Conservation (phyloP, 2,797 vertebrate genomes). For the Labeo calbasu region DNA sequence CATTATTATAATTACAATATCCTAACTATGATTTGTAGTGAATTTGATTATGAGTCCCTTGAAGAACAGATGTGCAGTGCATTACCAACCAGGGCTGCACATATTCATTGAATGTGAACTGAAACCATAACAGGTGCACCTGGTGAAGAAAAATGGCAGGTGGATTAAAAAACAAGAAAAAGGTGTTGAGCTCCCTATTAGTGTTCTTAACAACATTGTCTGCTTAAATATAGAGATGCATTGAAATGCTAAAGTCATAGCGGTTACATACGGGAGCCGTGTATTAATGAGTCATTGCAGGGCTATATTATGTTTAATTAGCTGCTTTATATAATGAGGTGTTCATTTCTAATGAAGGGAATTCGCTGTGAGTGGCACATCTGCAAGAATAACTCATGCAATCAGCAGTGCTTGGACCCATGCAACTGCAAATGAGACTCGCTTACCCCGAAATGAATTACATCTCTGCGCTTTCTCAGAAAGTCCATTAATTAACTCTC, state of each 20-base stretch:
- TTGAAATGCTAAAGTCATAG: constrained; percentile 50
- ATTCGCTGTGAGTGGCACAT: constrained; percentile 98
- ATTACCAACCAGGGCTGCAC: constrained; percentile 71
- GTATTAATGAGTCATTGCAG: constrained; percentile 95
- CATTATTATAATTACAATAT: constrained; percentile 16
- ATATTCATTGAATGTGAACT: constrained; percentile 28
- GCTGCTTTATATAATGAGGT: constrained; percentile 99
- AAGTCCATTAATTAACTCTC: constrained; percentile 99
- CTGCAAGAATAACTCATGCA: constrained; percentile 99
- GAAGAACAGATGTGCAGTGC: constrained; percentile 38
- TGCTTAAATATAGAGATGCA: constrained; percentile 56
- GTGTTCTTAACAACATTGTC: constrained; percentile 58
- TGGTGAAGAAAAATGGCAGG: constrained; percentile 24
- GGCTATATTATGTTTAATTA: constrained; percentile 99
- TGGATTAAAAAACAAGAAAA: constrained; percentile 46
- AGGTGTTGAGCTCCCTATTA: constrained; percentile 50
- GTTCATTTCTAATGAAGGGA: constrained; percentile 98
- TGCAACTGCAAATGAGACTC: constrained; percentile 98
- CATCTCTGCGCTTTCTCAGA: constrained; percentile 93
- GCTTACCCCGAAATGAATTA: constrained; percentile 99
- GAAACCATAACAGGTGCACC: constrained; percentile 49
- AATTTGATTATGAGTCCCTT: constrained; percentile 27
- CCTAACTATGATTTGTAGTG: not conserved
- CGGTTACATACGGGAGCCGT: constrained; percentile 77
- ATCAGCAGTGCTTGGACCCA: constrained; percentile 95